Base-by-base conservation (phyloP, 2,888 invertebrate genomes). In the Agrotis clavis region DNA sequence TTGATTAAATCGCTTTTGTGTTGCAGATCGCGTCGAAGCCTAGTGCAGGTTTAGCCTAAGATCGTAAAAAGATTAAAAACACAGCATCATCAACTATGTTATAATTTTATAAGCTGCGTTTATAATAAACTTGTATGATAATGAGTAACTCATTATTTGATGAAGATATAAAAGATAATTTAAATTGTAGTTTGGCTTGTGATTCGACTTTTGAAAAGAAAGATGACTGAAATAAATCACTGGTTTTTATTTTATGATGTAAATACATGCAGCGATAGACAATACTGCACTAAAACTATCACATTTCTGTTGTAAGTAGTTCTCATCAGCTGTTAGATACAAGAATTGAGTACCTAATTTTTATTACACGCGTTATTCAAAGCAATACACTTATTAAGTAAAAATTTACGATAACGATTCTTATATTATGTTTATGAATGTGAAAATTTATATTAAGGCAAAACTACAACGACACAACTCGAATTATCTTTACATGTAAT, bases 1-100 rank as follows among this genome's bases (percentile, higher is more conserved):
- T 41, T 41, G 41, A 11, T 11, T 41, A 11, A 41, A 41, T 41
- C 11, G 41, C 41, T 41, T 11, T 9, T 41, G 11, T 41, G 1
- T 41, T 2, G 41, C 41, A 11, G 41, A 41, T 41, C 11, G 41
- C 9, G 41, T 41, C 2, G 41, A 9, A 11, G 7, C 35, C 35
- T 35, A 35, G 41, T 41, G 11, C 11, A 41, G 41, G 6, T 25
- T 41, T 35, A 59, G 19, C 53, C 14, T 59, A 18, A 67, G 47
- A 25, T 74, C 47, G 19, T 81, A 81, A 81, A 81, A 18, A 35
- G 51, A 79, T 77, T 68, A 60, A 60, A 77, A 18, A 47, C 45
- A 60, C 62, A 45, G 6, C 66, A 45, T 66, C 11, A 25, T 48
- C 16, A 45, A 35, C 65, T 73, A 11, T 57, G n/a, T 59, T 41